Base-by-base conservation (phyloP, 2,797 vertebrate species). In the Knipowitschia caucasica region DNA sequence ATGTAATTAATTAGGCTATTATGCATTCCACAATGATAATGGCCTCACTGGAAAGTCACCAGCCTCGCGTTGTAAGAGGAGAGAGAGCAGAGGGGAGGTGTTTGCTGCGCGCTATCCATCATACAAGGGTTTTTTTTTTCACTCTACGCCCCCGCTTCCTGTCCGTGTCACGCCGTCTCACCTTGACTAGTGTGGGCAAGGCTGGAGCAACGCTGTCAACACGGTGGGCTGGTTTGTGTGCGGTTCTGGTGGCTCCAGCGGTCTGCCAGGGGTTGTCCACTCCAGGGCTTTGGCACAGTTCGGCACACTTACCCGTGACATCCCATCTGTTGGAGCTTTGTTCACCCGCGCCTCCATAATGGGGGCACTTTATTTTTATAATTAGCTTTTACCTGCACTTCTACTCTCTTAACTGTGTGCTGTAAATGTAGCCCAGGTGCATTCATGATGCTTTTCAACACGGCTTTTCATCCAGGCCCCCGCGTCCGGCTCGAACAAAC, bases 1-100 rank as follows among this genome's bases (percentile, higher is more conserved):
- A 92, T 93, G 94, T 99, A 98, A 98, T 99, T 99, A 99, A 99
- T 99, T 97, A 96, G 94, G 91, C 93, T 93, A 96, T 99, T 99
- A 96, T 92, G 90, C 92, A 94, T 96, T 96, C 93, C 87, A 79
- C 92, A 91, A 94, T 93, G 94, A 98, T 99, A 99, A 99, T 99
- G 97, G 95, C 95, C 93, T 94, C 93, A 93, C 93, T 95, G 94
- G 91, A 95, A 94, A 98, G 93, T 95, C 95, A 96, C 94, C 94
- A 94, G 93, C 91, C 93, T 91, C 42, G 25, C 21, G 40, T 43
- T 93, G 75, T 80, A 79, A 82, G 83, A 87, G 85, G 73, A 47
- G 70, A 87, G 83, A 39, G 36, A 85, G 84, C 78, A 44, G 71
- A 80, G 79, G 82, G 86, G 85, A 82, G 81, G 78, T 78, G 82